These are phyloP conservation scores for Myotis myotis DNA, from an alignment of 2,797 vertebrate genomes.

Conservation along the genomic window DNA sequence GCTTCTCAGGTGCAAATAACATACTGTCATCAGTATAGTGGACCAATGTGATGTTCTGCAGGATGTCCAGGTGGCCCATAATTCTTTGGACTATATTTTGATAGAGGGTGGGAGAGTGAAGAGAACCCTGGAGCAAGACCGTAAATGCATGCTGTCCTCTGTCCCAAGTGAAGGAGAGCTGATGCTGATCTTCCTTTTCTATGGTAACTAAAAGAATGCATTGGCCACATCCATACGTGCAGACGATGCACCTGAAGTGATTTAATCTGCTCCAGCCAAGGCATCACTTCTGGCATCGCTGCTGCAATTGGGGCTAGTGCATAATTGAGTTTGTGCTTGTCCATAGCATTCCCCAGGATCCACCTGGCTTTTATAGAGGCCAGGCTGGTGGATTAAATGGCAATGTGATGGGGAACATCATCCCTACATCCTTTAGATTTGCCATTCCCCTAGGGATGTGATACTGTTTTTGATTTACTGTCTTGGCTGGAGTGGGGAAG, in stretches of 20 bases:
- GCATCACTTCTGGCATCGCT: not conserved
- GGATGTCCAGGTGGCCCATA: not conserved
- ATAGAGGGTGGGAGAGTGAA: not conserved
- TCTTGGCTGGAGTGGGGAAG: not conserved
- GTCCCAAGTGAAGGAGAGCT: not conserved
- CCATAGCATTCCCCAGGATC: not conserved
- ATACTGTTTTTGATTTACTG: not conserved
- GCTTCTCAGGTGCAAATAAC: not conserved
- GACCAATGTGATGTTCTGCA: not conserved
- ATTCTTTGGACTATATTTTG: not conserved
- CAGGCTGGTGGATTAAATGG: not conserved
- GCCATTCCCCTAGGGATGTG: not conserved
- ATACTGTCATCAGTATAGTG: not conserved
- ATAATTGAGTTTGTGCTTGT: not conserved
- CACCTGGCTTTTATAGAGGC: not conserved
- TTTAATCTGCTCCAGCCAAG: not conserved
- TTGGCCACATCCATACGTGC: not conserved
- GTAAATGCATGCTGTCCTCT: not conserved
- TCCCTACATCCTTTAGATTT: not conserved
- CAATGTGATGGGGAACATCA: not conserved
- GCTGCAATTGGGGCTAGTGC: not conserved
- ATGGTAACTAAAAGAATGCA: not conserved
- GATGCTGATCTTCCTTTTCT: conserved; percentile 6
- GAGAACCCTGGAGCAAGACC: not conserved
- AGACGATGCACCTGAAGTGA: not conserved